Conservation (phyloP, 2,888 invertebrate genomes). For the Nebria salina region DNA sequence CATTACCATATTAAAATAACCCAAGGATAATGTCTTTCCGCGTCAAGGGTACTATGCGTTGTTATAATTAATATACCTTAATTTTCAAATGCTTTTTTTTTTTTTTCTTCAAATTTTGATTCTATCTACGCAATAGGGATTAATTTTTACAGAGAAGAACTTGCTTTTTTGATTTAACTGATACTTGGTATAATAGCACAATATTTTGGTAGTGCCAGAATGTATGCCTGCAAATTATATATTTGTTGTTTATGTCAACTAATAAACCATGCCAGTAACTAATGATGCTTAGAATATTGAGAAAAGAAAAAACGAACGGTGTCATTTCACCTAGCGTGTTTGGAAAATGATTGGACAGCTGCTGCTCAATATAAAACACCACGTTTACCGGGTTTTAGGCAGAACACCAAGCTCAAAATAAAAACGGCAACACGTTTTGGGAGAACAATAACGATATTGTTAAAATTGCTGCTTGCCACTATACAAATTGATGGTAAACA, state of each 20-base stretch:
- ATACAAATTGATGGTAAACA: too few species aligned
- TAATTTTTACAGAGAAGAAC: too few species aligned
- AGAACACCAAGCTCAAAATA: neutral
- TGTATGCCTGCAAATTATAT: neutral
- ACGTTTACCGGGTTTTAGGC: neutral
- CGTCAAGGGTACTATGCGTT: neutral
- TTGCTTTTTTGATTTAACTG: too few species aligned
- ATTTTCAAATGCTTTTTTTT: neutral
- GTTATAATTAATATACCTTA: neutral
- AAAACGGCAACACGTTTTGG: neutral
- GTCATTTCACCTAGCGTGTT: neutral
- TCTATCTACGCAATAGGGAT: too few species aligned
- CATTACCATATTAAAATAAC: conserved; percentile 14
- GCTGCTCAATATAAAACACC: neutral
- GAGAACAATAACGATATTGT: neutral
- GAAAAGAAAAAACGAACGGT: neutral
- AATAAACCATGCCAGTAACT: neutral
- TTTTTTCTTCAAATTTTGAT: too few species aligned
- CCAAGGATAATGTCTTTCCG: conserved; percentile 4
- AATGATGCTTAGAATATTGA: neutral
- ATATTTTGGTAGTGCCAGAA: neutral
- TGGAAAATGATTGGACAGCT: neutral
- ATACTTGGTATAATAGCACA: too few species aligned
- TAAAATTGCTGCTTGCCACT: too few species aligned
- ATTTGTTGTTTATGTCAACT: neutral